phyloP scores from a whole-genome alignment of 1,140 invertebrate species.

The Danaus plexippus region DNA sequence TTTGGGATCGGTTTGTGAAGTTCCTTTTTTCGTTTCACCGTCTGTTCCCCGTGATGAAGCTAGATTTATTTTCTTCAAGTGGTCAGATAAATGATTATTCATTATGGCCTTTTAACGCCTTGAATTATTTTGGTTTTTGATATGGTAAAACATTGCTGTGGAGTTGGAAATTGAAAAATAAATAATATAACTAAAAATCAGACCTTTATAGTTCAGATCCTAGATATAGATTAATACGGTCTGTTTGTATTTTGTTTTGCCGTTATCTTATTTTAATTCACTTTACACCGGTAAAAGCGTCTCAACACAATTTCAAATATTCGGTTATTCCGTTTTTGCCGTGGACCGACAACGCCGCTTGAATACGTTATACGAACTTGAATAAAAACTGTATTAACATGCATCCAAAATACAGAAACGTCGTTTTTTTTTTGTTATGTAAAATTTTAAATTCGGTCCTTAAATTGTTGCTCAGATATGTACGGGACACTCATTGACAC shows the following conservation, averaged over 20 bases:
- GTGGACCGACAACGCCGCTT: slow-evolving; percentile 27
- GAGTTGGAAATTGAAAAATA: too few relatives aligned
- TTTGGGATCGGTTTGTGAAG: slow-evolving; percentile 40
- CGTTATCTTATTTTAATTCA: slow-evolving; percentile 36
- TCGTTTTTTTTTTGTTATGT: slow-evolving; percentile 45
- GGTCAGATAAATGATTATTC: slow-evolving; percentile 16
- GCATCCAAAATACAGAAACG: slow-evolving; percentile 36
- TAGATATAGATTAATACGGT: too few relatives aligned
- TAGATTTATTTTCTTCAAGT: slow-evolving; percentile 46
- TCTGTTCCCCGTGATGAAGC: slow-evolving; percentile 52
- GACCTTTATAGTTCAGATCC: too few relatives aligned
- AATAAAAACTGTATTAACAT: slow-evolving; percentile 51
- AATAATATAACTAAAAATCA: too few relatives aligned
- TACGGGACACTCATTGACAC: slow-evolving; percentile 50
- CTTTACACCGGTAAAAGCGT: slow-evolving; percentile 46
- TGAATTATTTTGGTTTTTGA: slow-evolving; percentile 10
- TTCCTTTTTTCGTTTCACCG: slow-evolving; percentile 57
- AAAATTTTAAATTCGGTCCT: slow-evolving; percentile 50
- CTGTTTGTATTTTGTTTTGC: background rate
- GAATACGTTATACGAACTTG: slow-evolving; percentile 41
- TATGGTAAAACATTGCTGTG: too few relatives aligned
- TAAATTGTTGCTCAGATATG: slow-evolving; percentile 43
- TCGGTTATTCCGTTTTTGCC: slow-evolving; percentile 46
- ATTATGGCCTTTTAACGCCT: slow-evolving; percentile 21
- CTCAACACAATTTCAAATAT: slow-evolving; percentile 51